Evolutionary conservation across 2,113 vertebrate genomes (phyloP), one percentile per base, ranked within the genome.

Genomic region (Saguinus midas): DNA sequence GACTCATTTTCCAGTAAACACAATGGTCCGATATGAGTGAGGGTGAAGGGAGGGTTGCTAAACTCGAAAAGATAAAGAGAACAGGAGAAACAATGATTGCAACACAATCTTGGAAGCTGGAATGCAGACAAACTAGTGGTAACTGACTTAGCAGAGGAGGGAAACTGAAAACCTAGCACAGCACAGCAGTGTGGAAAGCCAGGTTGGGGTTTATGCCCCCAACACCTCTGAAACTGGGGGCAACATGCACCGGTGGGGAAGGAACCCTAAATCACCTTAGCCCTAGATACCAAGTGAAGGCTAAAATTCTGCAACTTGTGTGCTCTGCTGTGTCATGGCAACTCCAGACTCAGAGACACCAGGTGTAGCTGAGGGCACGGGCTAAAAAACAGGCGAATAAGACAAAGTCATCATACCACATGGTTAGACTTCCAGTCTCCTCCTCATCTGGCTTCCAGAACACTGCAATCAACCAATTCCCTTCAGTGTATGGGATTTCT

Each of bases 121-220:
- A 12, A 95, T 91, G 72, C 52, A 58, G 76, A 64, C 10, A 8
- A 52, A 57, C 3, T 35, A 55, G 37, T 11, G 70, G 79, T 78
- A 86, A 96, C 43, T 73, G 61, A 91, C 52, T 95, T 70, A 16
- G 57, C 58, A 91, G 86, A 94, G 11, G 45, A 58, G 50, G 58
- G 25, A 95, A 95, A 90, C 76, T 48, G 27, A 61, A 79, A 32
- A 86, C 35, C 35, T 8, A 85, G 61, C 13, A 0, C 35, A 17
- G 55, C 11, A 14, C 35, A 17, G 55, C 14, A 14, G 17, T 8
- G 40, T 0, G 6, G 6, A n/a, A 85, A 81, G 66, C 21, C 29
- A 27, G n/a, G 75, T 9, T 13, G 73, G 57, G 68, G 40, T 52
- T 43, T 85, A n/a, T 6, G 32, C 6, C 78, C n/a, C 35, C 37